Evolutionary conservation across 1,140 invertebrate species (phyloP), one percentile per base, ranked within the genome.

Genomic region (Penaeus indicus): DNA sequence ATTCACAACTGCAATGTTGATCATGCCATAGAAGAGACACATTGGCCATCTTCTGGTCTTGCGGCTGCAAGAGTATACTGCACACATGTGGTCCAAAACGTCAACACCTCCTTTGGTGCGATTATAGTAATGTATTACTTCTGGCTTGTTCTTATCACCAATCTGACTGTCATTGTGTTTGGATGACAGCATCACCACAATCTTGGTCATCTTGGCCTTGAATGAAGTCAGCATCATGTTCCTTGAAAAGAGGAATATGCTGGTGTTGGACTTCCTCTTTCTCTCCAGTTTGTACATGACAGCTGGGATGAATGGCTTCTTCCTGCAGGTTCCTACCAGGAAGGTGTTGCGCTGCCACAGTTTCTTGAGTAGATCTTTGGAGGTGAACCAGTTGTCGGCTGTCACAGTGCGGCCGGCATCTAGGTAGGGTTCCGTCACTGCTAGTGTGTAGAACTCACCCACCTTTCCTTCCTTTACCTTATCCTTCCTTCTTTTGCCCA

Each of bases 61-160:
- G 47, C 80, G 61, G 61, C 60, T 82, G 61, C 80, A 82, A 18
- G 21, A 25, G 61, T 82, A 82, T n/a, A 4, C 62, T 7, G 47
- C 42, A 82, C 80, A 82, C 80, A 82, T 82, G 8, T 61, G 5
- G 47, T 82, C 80, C 61, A 82, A n/a, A 25, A 63, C 61, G 38
- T 82, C 80, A 7, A 63, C 80, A 10, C 80, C 61, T 25, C 80
- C 80, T 62, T 82, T 82, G 5, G 47, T 82, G 5, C n/a, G 38
- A 61, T 82, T 61, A 27, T 82, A 82, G 32, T 10, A 82, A 60
- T 82, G 61, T 61, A 82, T 63, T 8, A 62, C 54, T 27, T 82
- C 42, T 25, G 80, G 47, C 25, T 82, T 82, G 77, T 79, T 38
- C n/a, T 62, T 82, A 7, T 63, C 42, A 5, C 61, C 80, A n/a